Percentiles rank a stretch among this genome's conserved stretches.
These are phyloP conservation scores for Microcebus lehilahytsara DNA, from an alignment of 2,113 vertebrate genomes.

Conservation along the genomic window DNA sequence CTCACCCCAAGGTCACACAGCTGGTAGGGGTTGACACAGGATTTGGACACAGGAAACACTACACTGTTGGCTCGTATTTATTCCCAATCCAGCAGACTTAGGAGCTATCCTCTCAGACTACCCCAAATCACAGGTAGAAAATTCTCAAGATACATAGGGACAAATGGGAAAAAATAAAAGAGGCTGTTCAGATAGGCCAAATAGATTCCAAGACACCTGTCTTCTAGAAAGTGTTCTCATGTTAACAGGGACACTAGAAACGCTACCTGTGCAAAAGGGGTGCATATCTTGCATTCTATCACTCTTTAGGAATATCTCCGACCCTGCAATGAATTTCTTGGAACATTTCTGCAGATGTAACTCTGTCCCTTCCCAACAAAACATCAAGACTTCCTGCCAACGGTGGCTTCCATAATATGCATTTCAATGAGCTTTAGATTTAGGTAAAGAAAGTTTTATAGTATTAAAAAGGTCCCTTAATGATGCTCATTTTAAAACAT, in stretches of 20 bases:
- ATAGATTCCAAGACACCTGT: not conserved
- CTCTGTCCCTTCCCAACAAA: not conserved
- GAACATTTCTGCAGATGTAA: not conserved
- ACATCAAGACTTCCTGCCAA: not conserved
- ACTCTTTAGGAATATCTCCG: not conserved
- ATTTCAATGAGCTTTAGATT: not conserved
- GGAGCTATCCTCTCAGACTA: not conserved
- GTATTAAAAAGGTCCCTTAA: not conserved
- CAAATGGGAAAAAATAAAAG: not conserved
- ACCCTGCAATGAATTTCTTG: not conserved
- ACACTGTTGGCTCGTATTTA: not conserved
- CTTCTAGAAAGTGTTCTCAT: not conserved
- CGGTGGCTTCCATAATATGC: not conserved
- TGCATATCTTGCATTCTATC: not conserved
- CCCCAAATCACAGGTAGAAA: not conserved
- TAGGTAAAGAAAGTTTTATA: not conserved
- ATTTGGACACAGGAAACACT: not conserved
- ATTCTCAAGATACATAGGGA: not conserved
- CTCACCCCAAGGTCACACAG: not conserved
- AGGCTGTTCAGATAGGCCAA: not conserved
- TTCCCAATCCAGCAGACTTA: not conserved
- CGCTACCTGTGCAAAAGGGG: not conserved
- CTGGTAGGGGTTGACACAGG: not conserved
- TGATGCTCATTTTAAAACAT: conserved; percentile 14
- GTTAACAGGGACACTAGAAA: not conserved